Conservation (phyloP, 1,140 invertebrate species). For the Drosophila elegans region DNA sequence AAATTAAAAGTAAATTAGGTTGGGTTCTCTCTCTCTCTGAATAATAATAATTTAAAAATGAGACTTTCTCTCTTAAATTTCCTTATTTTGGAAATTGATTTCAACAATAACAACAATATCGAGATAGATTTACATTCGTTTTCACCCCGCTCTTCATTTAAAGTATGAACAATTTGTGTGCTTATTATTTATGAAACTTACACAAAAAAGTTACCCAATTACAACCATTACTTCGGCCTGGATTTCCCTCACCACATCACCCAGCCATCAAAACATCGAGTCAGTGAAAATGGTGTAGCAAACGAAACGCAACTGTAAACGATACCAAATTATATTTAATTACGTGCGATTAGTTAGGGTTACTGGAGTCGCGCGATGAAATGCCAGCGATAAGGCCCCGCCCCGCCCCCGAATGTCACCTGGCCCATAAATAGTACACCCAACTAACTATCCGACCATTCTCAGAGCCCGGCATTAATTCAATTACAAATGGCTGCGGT, state of each 20-base stretch:
- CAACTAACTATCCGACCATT: slow-evolving; percentile 25
- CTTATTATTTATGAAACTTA: slow-evolving; percentile 9
- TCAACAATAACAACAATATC: no score
- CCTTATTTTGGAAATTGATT: no score
- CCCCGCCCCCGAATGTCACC: slow-evolving; percentile 42
- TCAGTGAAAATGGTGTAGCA: slow-evolving; percentile 37
- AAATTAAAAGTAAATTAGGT: no score
- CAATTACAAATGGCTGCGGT: slow-evolving; percentile 80
- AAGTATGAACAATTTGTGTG: slow-evolving; percentile 1
- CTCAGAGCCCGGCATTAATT: slow-evolving; percentile 67
- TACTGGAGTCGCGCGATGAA: slow-evolving; percentile 82
- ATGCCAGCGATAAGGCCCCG: slow-evolving; percentile 70
- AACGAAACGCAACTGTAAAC: slow-evolving; percentile 78
- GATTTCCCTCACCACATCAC: slow-evolving; percentile 44
- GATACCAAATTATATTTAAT: slow-evolving; percentile 84
- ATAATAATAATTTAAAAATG: no score
- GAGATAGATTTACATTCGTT: neutral
- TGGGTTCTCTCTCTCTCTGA: no score
- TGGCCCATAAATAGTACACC: slow-evolving; percentile 56
- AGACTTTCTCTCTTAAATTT: no score
- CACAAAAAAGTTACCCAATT: slow-evolving; percentile 27
- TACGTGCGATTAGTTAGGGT: slow-evolving; percentile 84
- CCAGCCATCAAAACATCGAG: slow-evolving; percentile 1
- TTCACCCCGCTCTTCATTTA: neutral
- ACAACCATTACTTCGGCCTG: slow-evolving; percentile 23